Evolutionary conservation across 1,140 invertebrate species (phyloP).

Genomic region (Brachionus angularis): DNA sequence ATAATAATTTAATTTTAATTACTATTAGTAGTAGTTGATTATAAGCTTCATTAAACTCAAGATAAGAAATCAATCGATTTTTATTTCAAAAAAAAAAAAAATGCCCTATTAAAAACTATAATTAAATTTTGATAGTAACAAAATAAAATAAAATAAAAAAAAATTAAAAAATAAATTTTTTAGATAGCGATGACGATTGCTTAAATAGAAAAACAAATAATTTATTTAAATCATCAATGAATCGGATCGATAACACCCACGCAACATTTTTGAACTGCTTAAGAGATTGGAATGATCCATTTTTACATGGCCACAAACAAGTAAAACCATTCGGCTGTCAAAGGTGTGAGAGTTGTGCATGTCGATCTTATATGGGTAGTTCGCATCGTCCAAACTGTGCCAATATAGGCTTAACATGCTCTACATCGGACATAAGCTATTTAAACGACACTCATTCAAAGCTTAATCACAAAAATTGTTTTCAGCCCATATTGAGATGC

Average conservation of each 20-base stretch:
- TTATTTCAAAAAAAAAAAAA: no score
- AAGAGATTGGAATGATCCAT: constrained; percentile 41
- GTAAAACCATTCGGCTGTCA: constrained; percentile 20
- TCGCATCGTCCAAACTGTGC: no score
- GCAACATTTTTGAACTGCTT: constrained; percentile 40
- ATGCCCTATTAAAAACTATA: no score
- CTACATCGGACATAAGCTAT: background rate
- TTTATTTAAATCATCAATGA: constrained; percentile 42
- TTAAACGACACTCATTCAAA: constrained; percentile 9
- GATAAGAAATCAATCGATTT: no score
- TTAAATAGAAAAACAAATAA: constrained; percentile 33
- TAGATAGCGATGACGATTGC: constrained; percentile 42
- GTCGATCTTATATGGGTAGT: no score
- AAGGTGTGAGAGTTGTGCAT: constrained; percentile 16
- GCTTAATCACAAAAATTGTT: background rate
- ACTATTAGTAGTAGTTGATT: no score
- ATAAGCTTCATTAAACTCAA: no score
- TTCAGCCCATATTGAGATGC: constrained; percentile 24
- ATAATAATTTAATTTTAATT: no score
- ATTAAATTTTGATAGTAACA: no score
- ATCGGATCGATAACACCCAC: constrained; percentile 39
- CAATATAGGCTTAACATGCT: no score
- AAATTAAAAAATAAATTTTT: no score
- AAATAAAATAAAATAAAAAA: no score
- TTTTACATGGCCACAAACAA: constrained; percentile 21